A percentile compares a stretch with the other conserved stretches of the same genome.
Conservation (phyloP, 2,113 vertebrate genomes). For the Scomber japonicus region DNA sequence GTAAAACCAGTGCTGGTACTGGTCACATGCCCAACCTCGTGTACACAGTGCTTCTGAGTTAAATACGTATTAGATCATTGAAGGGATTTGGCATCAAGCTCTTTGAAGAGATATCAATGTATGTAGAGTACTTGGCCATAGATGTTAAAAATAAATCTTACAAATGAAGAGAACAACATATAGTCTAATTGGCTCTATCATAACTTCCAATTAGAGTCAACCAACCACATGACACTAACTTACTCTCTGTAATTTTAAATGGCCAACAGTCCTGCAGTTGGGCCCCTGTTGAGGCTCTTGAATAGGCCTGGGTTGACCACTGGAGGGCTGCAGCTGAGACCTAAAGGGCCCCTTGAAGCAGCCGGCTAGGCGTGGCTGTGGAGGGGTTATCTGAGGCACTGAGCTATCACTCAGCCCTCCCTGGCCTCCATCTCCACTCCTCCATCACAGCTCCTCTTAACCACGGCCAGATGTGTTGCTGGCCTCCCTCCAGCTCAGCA, state of each 20-base stretch:
- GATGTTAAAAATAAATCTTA: too few relatives aligned
- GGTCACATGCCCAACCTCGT: too few relatives aligned
- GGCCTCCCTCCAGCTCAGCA: conserved; percentile 67
- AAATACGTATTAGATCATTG: neutral
- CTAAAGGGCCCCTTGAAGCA: conserved; percentile 27
- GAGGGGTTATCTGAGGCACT: conserved; percentile 75
- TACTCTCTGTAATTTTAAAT: too few relatives aligned
- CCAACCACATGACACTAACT: too few relatives aligned
- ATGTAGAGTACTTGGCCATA: neutral
- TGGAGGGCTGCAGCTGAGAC: conserved; percentile 12
- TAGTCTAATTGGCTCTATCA: too few relatives aligned
- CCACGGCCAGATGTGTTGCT: conserved; percentile 77
- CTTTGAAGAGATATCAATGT: neutral
- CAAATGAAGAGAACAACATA: too few relatives aligned
- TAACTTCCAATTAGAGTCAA: too few relatives aligned
- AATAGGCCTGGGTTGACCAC: neutral
- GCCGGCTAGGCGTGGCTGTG: conserved; percentile 45
- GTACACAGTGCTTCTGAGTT: too few relatives aligned
- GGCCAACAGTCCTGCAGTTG: neutral
- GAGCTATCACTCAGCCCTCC: conserved; percentile 64
- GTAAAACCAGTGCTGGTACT: too few relatives aligned
- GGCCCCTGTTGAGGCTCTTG: neutral
- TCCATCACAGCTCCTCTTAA: conserved; percentile 68
- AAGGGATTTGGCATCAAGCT: neutral
- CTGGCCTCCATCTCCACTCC: conserved; percentile 64